Evolutionary conservation across 2,113 vertebrate genomes (phyloP).

Genomic region (Pygoscelis adeliae): DNA sequence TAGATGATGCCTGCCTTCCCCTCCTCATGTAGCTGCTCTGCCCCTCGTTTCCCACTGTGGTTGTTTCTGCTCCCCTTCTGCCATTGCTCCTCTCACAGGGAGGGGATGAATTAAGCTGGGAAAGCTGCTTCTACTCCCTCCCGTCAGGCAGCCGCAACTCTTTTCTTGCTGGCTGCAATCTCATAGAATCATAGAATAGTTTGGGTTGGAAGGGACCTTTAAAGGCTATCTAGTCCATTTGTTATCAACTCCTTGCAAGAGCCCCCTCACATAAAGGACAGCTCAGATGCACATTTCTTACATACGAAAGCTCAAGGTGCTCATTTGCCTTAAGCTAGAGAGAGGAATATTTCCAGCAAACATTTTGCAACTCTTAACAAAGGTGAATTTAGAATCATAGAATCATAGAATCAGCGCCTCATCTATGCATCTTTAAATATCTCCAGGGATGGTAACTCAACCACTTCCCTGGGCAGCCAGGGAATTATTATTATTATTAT

Average conservation of each 20-base stretch:
- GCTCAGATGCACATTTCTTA: not conserved
- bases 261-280: not conserved
- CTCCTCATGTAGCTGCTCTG: not conserved
- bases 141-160: not conserved
- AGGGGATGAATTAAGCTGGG: not conserved
- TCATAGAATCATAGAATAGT: no score
- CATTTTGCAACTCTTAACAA: not conserved
- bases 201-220: no score
- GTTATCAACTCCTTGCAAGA: not conserved
- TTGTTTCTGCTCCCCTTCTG: not conserved
- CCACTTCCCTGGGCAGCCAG: no score
- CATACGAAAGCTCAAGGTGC: accelerated
- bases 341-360: not conserved
- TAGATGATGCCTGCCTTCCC: not conserved
- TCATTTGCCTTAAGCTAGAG: not conserved
- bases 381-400: not conserved
- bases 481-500: no score
- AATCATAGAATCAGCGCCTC: no score
- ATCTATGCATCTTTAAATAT: no score
- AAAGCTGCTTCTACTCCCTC: not conserved
- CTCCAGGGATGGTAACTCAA: no score
- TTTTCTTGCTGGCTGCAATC: not conserved
- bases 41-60: not conserved
- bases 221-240: not conserved
- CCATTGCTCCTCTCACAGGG: not conserved